Conservation (phyloP, 2,113 vertebrate genomes). For the Lophura nycthemera region DNA sequence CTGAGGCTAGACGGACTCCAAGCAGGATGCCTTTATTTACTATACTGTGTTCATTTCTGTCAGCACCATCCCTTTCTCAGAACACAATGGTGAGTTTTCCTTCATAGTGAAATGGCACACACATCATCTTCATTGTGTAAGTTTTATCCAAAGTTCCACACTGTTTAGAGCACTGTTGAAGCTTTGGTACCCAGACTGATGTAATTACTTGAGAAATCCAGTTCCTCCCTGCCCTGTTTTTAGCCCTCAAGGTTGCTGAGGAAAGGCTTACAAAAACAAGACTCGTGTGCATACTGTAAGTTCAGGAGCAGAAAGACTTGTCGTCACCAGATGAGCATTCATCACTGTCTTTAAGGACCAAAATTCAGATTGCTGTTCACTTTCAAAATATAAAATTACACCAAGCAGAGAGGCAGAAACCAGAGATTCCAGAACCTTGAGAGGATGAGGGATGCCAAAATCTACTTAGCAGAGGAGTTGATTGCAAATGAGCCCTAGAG, state of each 20-base stretch:
- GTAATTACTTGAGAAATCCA: background rate
- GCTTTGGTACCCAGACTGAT: background rate
- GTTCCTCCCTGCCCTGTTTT: background rate
- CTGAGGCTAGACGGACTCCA: background rate
- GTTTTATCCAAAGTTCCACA: background rate
- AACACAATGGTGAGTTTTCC: background rate
- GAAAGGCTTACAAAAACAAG: background rate
- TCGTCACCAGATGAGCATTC: background rate
- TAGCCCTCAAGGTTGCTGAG: background rate
- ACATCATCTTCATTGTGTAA: fast-evolving
- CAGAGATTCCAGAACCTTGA: background rate
- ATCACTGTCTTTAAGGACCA: background rate
- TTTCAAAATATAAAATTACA: background rate
- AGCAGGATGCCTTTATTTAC: background rate
- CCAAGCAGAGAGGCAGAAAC: background rate
- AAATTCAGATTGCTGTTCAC: background rate
- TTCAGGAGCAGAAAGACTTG: background rate
- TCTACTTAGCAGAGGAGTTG: background rate
- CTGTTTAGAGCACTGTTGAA: background rate
- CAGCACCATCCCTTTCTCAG: background rate
- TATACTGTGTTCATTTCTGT: background rate
- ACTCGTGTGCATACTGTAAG: fast-evolving
- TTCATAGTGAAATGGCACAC: background rate
- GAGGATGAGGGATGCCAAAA: background rate
- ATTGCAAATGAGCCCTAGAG: background rate